phyloP scores from a whole-genome alignment of 1,140 invertebrate species.

The Drusus annulatus region DNA sequence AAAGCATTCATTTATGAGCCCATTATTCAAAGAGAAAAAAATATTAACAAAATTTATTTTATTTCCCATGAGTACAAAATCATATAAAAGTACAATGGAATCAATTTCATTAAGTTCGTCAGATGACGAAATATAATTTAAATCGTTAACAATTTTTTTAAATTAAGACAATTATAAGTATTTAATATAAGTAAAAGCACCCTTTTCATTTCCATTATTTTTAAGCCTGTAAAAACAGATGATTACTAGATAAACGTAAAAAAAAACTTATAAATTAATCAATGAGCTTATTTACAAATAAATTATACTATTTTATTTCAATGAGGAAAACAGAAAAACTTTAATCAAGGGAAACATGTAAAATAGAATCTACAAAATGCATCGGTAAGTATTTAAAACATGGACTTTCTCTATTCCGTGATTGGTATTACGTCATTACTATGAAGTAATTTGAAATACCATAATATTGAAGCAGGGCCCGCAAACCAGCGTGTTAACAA shows the following conservation, averaged over 20 bases:
- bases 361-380: constrained; percentile 11
- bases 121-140: not conserved
- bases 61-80: constrained; percentile 42
- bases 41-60: constrained; percentile 22
- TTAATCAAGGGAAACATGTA: not conserved
- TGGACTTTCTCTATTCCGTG: too few species aligned
- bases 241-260: not conserved
- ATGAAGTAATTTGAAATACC: not conserved
- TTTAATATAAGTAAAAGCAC: constrained; percentile 16
- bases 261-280: constrained; percentile 15
- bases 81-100: constrained; percentile 37
- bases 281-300: constrained; percentile 16
- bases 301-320: not conserved
- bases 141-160: not conserved
- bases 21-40: too few species aligned
- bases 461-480: not conserved
- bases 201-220: constrained; percentile 16
- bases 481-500: too few species aligned
- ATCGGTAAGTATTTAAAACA: not conserved
- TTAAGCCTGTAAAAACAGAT: not conserved
- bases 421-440: too few species aligned
- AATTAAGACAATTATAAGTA: constrained; percentile 4
- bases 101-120: constrained; percentile 4
- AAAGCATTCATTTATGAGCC: not conserved
- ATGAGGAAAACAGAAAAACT: not conserved